Evolutionary conservation across 2,113 vertebrate genomes (phyloP), one percentile per base, ranked within the genome.

Genomic region (Notarius lentiginosus): DNA sequence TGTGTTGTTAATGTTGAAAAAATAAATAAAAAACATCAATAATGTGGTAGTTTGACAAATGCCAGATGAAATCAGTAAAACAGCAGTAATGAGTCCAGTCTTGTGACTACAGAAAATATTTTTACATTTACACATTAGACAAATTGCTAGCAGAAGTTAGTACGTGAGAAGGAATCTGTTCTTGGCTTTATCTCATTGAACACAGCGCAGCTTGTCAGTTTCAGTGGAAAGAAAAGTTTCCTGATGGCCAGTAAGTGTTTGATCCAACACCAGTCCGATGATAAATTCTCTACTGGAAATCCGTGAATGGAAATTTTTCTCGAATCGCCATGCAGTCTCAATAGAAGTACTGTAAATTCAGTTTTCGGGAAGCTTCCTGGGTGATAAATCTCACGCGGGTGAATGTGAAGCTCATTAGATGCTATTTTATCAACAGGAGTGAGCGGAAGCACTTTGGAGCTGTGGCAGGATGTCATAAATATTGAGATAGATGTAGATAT

Each of bases 401-500:
- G 34, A 81, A 75, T 5, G 34, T 5, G 41, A 30, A 7, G 34
- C 55, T 73, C 65, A 82, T 81, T 47, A 72, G n/a, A n/a, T 82
- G 47, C 7, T 27, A 34, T 75, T 86, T 82, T 75, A 63, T 73
- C 55, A 63, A 53, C n/a, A 47, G 65, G 55, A 47, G 34, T 49
- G 24, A 81, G 66, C 65, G 4, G 77, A 60, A 81, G 60, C 75
- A 55, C 47, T 14, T 60, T 8, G 24, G 56, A 73, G 84, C 82
- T 88, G 77, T 86, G 65, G 73, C 82, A 82, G 83, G 79, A 34
- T 55, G 90, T 90, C 86, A 89, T 90, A 90, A 90, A 89, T 55
- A 88, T 87, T 86, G 89, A 90, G 86, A 91, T 80, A 87, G 89
- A 93, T 90, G 75, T 89, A 89, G 90, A 87, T 87, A 65, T 90